phyloP scores from a whole-genome alignment of 2,797 vertebrate genomes.

The Peromyscus eremicus region DNA sequence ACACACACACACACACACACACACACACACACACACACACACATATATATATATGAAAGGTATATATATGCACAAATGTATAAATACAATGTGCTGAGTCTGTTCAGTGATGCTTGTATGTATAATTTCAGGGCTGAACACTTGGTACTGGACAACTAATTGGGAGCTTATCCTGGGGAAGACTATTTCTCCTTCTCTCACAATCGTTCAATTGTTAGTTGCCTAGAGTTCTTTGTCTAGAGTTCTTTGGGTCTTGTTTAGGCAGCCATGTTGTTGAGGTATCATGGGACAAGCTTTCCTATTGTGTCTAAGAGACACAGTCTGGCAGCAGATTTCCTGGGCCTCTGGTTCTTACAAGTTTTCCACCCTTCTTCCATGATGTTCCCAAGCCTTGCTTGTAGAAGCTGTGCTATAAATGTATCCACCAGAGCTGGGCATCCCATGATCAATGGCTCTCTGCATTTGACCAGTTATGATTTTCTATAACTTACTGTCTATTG shows the following conservation, averaged over 20 bases:
- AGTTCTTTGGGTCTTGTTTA: neutral
- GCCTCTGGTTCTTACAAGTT: neutral
- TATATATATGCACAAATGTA: neutral
- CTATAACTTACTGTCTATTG: neutral
- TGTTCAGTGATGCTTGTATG: neutral
- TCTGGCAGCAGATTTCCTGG: neutral
- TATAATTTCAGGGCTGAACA: neutral
- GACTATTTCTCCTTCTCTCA: no score
- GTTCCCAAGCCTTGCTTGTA: neutral
- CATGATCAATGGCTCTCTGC: neutral
- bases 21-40: no score
- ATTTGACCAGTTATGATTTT: neutral
- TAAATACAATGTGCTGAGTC: neutral
- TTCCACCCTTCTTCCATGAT: no score
- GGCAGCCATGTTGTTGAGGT: neutral
- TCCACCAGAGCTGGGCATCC: neutral
- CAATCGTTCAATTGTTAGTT: neutral
- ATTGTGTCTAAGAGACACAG: neutral
- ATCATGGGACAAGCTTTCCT: no score
- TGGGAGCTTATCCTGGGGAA: neutral
- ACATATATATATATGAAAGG: no score
- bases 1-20: no score
- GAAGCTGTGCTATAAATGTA: neutral
- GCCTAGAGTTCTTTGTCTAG: no score
- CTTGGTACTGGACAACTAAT: neutral